These are phyloP conservation scores for Aphelenchoides fujianensis DNA, from an alignment of 1,140 invertebrate species.

Conservation along the genomic window DNA sequence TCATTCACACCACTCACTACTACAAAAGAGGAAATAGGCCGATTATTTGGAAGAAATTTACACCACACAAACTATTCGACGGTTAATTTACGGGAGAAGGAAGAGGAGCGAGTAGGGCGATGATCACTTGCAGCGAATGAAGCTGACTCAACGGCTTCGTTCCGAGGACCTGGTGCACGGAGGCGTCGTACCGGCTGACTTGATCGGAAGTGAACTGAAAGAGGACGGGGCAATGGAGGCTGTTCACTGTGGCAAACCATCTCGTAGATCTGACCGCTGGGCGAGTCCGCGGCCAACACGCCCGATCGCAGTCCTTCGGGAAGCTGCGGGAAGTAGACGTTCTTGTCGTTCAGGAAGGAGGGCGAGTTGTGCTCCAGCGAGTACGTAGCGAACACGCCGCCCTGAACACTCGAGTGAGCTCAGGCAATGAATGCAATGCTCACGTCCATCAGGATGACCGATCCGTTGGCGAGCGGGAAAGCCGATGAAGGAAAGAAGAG, in stretches of 20 bases:
- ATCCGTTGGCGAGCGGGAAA: constrained; percentile 41
- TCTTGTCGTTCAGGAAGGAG: constrained; percentile 39
- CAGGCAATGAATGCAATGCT: not conserved
- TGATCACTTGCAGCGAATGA: not conserved
- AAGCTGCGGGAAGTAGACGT: constrained; percentile 38
- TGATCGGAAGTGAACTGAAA: constrained; percentile 2
- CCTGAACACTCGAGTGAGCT: constrained; percentile 31
- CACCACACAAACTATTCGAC: not conserved
- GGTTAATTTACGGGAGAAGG: not conserved
- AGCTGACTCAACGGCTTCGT: not conserved
- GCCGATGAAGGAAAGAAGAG: constrained; percentile 39
- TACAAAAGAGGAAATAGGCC: not conserved
- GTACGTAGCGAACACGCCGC: constrained; percentile 46
- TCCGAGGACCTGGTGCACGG: not conserved
- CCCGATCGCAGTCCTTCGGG: constrained; percentile 37
- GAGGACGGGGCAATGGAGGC: no score
- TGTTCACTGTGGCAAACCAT: no score
- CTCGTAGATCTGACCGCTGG: not conserved
- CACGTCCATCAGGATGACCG: constrained; percentile 40
- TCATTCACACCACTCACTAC: no score
- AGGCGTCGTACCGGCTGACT: not conserved
- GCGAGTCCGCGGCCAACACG: constrained; percentile 9
- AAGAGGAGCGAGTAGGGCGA: no score
- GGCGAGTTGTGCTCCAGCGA: constrained; percentile 27
- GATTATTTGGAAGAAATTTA: not conserved